Percentiles rank a stretch among this genome's conserved stretches.
Evolutionary conservation across 2,888 invertebrate genomes (phyloP).

Genomic region (Aproaerema taeniolella): DNA sequence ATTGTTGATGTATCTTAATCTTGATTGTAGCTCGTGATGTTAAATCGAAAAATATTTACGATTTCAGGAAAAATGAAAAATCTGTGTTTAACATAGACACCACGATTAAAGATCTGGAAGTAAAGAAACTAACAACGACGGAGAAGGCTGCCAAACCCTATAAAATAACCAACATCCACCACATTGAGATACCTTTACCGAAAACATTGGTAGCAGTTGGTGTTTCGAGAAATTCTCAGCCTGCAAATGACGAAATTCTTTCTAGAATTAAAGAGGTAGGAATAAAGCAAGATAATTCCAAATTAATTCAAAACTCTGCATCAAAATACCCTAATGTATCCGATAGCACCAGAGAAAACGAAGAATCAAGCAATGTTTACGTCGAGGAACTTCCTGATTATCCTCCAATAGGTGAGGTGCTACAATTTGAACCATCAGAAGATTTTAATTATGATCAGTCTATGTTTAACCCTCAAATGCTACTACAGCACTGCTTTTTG

Average conservation of each 20-base stretch:
- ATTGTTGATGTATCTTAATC: neutral
- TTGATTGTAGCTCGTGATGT: too few relatives aligned
- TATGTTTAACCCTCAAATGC: conserved; percentile 56
- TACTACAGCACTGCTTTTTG: conserved; percentile 39
- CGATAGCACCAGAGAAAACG: too few relatives aligned
- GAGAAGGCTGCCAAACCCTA: conserved; percentile 41
- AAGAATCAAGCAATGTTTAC: too few relatives aligned
- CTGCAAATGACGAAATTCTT: neutral
- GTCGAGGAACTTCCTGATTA: conserved; percentile 7
- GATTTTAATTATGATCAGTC: conserved; percentile 38
- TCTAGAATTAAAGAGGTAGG: neutral
- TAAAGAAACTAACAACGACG: neutral
- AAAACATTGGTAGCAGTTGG: conserved; percentile 22
- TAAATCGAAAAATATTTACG: too few relatives aligned
- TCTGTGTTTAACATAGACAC: too few relatives aligned
- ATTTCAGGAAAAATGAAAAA: conserved; percentile 27
- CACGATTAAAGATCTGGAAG: too few relatives aligned
- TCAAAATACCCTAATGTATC: neutral
- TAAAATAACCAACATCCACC: conserved; percentile 51
- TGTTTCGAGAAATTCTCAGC: neutral
- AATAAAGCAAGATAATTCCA: neutral
- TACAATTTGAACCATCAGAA: conserved; percentile 9
- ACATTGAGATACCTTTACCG: conserved; percentile 32
- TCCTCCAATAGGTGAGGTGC: conserved; percentile 5
- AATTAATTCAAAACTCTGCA: neutral